phyloP scores from a whole-genome alignment of 1,140 invertebrate species.

The Drosophila insularis region DNA sequence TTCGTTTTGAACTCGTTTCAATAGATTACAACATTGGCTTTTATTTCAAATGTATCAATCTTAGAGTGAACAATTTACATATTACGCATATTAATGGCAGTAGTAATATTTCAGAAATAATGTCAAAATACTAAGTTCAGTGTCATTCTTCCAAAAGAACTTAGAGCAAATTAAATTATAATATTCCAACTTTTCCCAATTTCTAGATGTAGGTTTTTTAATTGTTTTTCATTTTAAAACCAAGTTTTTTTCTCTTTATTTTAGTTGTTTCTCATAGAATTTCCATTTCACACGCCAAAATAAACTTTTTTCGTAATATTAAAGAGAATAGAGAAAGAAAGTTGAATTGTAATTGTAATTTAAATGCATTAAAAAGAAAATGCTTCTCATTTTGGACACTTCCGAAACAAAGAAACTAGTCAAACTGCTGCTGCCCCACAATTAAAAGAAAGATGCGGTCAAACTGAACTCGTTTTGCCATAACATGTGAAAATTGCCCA shows the following conservation, averaged over 20 bases:
- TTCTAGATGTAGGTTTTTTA: neutral
- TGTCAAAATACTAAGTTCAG: neutral
- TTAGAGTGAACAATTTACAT: too few relatives aligned
- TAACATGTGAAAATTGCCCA: constrained; percentile 34
- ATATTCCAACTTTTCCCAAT: neutral
- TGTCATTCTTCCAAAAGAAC: neutral
- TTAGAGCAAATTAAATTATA: too few relatives aligned
- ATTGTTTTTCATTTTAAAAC: neutral
- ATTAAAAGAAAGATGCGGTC: constrained; percentile 66
- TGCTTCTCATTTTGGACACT: constrained; percentile 39
- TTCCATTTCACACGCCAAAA: constrained; percentile 14
- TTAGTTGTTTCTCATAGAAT: neutral
- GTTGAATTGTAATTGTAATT: constrained; percentile 55
- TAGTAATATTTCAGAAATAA: too few relatives aligned
- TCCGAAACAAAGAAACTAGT: constrained; percentile 72
- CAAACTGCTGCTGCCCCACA: constrained; percentile 57
- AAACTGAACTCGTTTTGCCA: constrained; percentile 63
- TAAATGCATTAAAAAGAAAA: constrained; percentile 39
- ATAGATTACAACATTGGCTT: constrained; percentile 1
- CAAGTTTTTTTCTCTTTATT: neutral
- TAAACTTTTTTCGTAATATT: constrained; percentile 22
- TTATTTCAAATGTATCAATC: too few relatives aligned
- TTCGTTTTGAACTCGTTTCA: constrained; percentile 38
- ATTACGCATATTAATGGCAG: too few relatives aligned
- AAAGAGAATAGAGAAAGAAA: constrained; percentile 59